These are phyloP conservation scores for Rhingia campestris DNA, from an alignment of 2,888 invertebrate genomes.

Conservation along the genomic window DNA sequence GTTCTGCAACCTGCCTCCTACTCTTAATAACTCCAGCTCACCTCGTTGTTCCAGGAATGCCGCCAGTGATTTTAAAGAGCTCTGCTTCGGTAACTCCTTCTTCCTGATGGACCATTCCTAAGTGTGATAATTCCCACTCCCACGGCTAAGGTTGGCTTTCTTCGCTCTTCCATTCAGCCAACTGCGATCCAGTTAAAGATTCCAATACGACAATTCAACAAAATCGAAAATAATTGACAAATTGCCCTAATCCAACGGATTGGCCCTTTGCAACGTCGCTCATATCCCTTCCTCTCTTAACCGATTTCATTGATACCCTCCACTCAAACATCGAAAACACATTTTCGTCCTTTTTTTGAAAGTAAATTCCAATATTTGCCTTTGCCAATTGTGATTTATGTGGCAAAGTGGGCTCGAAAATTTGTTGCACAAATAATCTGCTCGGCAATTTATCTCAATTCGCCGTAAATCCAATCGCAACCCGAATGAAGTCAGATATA, in stretches of 20 bases:
- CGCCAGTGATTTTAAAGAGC: too few species aligned
- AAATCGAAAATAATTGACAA: not conserved
- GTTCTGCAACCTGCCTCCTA: too few species aligned
- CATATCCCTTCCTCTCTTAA: slow-evolving; percentile 13
- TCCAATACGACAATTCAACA: not conserved
- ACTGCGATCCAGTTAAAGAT: too few species aligned
- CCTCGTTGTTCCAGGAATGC: too few species aligned
- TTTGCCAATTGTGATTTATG: slow-evolving; percentile 59
- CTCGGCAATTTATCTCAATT: slow-evolving; percentile 70
- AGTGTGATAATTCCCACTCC: not conserved
- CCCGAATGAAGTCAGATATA: slow-evolving; percentile 38
- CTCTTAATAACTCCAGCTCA: too few species aligned
- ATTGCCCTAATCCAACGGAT: slow-evolving; percentile 3
- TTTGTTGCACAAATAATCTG: slow-evolving; percentile 67
- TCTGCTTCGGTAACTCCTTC: too few species aligned
- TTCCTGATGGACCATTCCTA: too few species aligned
- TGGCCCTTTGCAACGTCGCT: not conserved
- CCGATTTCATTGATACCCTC: slow-evolving; percentile 50
- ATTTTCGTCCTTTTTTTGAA: slow-evolving; percentile 12
- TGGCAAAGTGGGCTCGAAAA: slow-evolving; percentile 45
- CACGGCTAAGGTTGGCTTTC: not conserved
- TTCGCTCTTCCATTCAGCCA: not conserved
- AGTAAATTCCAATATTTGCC: slow-evolving; percentile 18
- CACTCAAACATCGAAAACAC: slow-evolving; percentile 28
- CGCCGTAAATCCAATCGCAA: slow-evolving; percentile 51